A percentile compares a stretch with the other conserved stretches of the same genome.
These are phyloP conservation scores for Stenotaenia linearis DNA, from an alignment of 2,888 invertebrate genomes.

Conservation along the genomic window DNA sequence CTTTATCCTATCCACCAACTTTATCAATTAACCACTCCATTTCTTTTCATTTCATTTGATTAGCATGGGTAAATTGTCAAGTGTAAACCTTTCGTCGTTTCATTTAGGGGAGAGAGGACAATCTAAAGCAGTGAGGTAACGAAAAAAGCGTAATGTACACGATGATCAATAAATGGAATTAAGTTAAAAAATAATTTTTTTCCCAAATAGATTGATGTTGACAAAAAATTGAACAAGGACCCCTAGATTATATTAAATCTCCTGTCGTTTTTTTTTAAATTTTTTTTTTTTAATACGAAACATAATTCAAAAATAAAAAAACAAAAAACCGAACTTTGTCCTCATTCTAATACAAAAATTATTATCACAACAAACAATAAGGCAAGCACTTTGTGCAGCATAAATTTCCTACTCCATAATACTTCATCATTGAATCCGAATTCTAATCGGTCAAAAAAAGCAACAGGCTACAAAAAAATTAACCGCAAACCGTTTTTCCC, in stretches of 20 bases:
- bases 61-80: background rate
- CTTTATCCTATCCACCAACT: conserved; percentile 19
- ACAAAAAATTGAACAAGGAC: background rate
- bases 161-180: no score
- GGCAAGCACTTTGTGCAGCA: background rate
- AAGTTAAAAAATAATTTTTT: no score
- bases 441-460: conserved; percentile 5
- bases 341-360: background rate
- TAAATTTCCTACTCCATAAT: background rate
- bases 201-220: background rate
- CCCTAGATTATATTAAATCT: background rate
- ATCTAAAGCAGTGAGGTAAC: no score
- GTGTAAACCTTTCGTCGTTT: no score
- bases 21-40: conserved; percentile 10
- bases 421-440: background rate
- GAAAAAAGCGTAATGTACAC: no score
- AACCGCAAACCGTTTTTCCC: background rate
- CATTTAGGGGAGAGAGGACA: no score
- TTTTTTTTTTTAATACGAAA: background rate
- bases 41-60: background rate
- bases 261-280: background rate
- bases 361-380: conserved; percentile 6
- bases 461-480: conserved; percentile 4
- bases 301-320: background rate
- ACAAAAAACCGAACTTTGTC: background rate